Percentiles rank a stretch among this genome's conserved stretches.
phyloP scores from a whole-genome alignment of 2,113 vertebrate species.

The Gasterosteus nipponicus region DNA sequence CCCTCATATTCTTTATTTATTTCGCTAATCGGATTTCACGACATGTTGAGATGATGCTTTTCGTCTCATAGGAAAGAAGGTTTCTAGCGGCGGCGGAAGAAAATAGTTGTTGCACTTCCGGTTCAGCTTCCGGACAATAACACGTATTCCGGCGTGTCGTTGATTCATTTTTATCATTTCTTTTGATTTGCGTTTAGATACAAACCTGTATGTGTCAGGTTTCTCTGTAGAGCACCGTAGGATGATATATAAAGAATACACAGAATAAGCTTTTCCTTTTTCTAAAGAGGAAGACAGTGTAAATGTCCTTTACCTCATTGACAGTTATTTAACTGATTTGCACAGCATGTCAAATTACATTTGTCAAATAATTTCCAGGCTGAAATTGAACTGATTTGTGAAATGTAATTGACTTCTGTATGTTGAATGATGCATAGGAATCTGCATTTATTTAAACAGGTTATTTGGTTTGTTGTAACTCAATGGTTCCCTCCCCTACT shows the following conservation, averaged over 20 bases:
- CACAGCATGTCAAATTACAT: neutral
- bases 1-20: constrained; percentile 36
- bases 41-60: neutral
- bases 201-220: too few relatives aligned
- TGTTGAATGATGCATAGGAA: neutral
- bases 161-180: neutral
- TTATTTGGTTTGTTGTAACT: neutral
- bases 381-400: neutral
- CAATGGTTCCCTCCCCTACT: too few relatives aligned
- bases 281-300: too few relatives aligned
- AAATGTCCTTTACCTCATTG: neutral
- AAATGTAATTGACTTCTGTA: neutral
- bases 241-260: too few relatives aligned
- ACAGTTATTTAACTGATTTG: neutral
- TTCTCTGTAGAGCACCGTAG: neutral
- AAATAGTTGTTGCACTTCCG: constrained; percentile 17
- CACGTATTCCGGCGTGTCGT: neutral
- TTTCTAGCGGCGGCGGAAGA: neutral
- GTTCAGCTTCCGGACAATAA: neutral
- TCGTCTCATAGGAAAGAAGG: neutral
- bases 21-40: neutral
- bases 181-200: neutral
- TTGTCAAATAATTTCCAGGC: neutral
- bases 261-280: too few relatives aligned
- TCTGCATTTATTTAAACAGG: neutral